Percentiles rank a stretch among this genome's conserved stretches.
phyloP scores from a whole-genome alignment of 1,140 invertebrate genomes.

The Colletes latitarsis region DNA sequence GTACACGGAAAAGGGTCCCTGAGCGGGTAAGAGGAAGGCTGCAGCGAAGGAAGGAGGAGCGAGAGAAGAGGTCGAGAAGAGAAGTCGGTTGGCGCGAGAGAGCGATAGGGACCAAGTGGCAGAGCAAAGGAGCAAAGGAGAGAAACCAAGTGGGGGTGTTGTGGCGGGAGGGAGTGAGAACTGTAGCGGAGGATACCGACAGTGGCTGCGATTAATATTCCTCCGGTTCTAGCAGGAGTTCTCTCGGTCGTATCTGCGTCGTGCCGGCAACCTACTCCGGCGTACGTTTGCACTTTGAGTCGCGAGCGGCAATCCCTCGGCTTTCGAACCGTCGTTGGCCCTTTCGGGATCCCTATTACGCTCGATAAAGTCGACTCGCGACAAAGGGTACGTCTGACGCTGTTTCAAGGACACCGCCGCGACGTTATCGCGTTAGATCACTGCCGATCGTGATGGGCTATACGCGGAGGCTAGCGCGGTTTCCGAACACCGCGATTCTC shows the following conservation, averaged over 20 bases:
- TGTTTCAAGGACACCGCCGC: not conserved
- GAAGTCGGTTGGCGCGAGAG: conserved; percentile 14
- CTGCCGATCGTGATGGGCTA: too few species aligned
- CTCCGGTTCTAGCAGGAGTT: conserved; percentile 65
- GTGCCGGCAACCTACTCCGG: conserved; percentile 40
- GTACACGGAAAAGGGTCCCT: conserved; percentile 63
- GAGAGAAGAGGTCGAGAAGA: conserved; percentile 39
- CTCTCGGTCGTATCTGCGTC: conserved; percentile 46
- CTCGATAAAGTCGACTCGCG: conserved; percentile 21
- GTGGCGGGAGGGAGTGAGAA: not conserved
- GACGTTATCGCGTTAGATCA: not conserved
- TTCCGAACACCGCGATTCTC: not conserved
- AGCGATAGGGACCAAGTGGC: not conserved
- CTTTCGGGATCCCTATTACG: conserved; percentile 61
- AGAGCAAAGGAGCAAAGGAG: conserved; percentile 14
- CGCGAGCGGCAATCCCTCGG: conserved; percentile 43
- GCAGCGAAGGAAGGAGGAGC: conserved; percentile 13
- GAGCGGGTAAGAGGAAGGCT: conserved; percentile 51
- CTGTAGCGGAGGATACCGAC: conserved; percentile 64
- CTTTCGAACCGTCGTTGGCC: conserved; percentile 54
- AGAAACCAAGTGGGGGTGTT: conserved; percentile 1
- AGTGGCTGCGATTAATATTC: conserved; percentile 79
- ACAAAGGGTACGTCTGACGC: not conserved
- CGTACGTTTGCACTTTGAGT: conserved; percentile 62
- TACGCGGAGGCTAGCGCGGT: not conserved